Percentiles rank a stretch among this genome's conserved stretches.
These are phyloP conservation scores for Bombyx mori DNA, from an alignment of 1,140 invertebrate species.

Conservation along the genomic window DNA sequence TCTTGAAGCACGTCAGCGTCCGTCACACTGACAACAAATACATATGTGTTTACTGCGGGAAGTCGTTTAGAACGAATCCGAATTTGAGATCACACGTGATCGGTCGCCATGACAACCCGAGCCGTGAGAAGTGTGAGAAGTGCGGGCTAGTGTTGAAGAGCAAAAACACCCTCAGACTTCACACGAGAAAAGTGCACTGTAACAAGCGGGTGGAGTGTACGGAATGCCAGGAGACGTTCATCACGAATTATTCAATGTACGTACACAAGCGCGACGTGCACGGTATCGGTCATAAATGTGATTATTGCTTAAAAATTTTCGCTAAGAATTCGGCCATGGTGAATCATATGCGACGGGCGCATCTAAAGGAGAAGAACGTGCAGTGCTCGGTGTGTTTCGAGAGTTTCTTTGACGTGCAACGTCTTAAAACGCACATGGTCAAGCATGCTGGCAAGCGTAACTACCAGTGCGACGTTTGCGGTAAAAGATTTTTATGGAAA, in stretches of 20 bases:
- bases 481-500: constrained; percentile 68
- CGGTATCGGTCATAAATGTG: constrained; percentile 35
- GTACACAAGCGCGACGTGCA: constrained; percentile 34
- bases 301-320: constrained; percentile 40
- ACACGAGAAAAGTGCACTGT: constrained; percentile 34
- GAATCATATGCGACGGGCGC: constrained; percentile 39
- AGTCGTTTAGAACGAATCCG: constrained; percentile 34
- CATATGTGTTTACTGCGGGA: constrained; percentile 45
- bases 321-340: constrained; percentile 41
- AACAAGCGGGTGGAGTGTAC: constrained; percentile 29
- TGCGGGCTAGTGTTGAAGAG: constrained; percentile 32
- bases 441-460: constrained; percentile 80
- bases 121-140: constrained; percentile 25
- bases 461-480: constrained; percentile 78
- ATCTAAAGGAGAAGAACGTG: constrained; percentile 51
- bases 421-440: constrained; percentile 61
- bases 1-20: constrained; percentile 41
- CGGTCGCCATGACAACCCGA: constrained; percentile 23
- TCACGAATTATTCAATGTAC: constrained; percentile 31
- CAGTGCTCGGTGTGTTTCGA: constrained; percentile 41
- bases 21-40: constrained; percentile 39
- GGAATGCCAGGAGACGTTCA: constrained; percentile 40
- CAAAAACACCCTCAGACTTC: constrained; percentile 18
- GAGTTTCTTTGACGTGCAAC: constrained; percentile 66
- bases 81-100: constrained; percentile 40